Base-by-base conservation (phyloP, 1,140 invertebrate genomes). In the Cherax quadricarinatus region DNA sequence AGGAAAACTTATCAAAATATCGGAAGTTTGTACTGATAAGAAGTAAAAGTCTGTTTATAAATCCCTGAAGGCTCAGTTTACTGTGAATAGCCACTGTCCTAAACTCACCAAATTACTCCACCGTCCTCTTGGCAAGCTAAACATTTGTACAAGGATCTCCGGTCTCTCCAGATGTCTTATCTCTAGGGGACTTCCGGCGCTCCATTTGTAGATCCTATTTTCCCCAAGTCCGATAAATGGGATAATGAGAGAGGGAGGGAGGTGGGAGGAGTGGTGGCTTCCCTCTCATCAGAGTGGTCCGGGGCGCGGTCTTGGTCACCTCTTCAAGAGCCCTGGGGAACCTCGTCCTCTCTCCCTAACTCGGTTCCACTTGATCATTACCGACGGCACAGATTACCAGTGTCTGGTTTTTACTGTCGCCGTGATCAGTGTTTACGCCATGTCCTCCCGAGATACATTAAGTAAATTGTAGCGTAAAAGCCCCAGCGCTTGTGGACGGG, bases 161-260 rank as follows among this genome's bases (percentile, higher is more conserved):
- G n/a, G 21, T n/a, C 70, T 75, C 70, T 75, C n/a, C n/a, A 75
- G 70, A 75, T 75, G n/a, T n/a, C n/a, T 30, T 75, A 75, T 75
- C 70, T 75, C 12, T 9, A 5, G n/a, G 70, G 4, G n/a, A 5
- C 70, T 75, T 75, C 70, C 70, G 70, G 70, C 24, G 3, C n/a
- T n/a, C 70, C 24, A 75, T 75, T 75, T 75, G 70, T 21, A 9
- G 14, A 75, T 75, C 70, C 70, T n/a, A 75, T 75, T 75, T 24
- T 75, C n/a, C n/a, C n/a, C n/a, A 30, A 57, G 24, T 75, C 70
- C 70, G 70, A 75, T 75, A 75, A 75, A 75, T 75, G 70, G 70
- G 70, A 75, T 75, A 30, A 75, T 75, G 70, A 30, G 5, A 75
- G 70, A 30, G 70, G n/a, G 70, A 12, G n/a, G 18, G 14, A 70